A percentile compares a stretch with the other conserved stretches of the same genome.
Evolutionary conservation across 2,888 invertebrate species (phyloP).

Genomic region (Drepana falcataria): DNA sequence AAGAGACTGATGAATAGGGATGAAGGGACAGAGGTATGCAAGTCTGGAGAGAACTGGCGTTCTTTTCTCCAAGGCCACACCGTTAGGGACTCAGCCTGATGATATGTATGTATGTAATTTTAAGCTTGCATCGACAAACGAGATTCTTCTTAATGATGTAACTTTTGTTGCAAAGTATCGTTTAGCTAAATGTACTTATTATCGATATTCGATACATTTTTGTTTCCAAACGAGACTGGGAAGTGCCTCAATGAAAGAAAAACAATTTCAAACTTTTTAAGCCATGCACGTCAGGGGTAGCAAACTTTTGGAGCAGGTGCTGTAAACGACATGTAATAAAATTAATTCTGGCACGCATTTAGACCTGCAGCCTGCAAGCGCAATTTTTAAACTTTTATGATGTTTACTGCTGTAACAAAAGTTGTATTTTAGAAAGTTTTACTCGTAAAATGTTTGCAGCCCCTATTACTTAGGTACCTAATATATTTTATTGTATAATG

Average conservation of each 20-base stretch:
- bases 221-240: neutral
- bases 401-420: neutral
- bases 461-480: neutral
- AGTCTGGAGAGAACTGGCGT: too few relatives aligned
- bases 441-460: neutral
- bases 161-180: neutral
- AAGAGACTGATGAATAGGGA: too few relatives aligned
- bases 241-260: neutral
- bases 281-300: neutral
- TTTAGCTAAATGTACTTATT: neutral
- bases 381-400: slow-evolving; percentile 5
- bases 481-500: neutral
- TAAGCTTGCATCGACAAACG: too few relatives aligned
- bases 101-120: too few relatives aligned
- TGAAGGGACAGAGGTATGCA: too few relatives aligned
- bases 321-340: neutral
- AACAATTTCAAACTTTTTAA: neutral
- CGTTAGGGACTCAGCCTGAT: too few relatives aligned
- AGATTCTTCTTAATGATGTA: neutral
- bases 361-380: neutral
- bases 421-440: neutral
- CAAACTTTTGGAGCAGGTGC: neutral
- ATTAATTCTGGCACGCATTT: neutral
- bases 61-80: too few relatives aligned
- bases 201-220: neutral